A percentile compares a stretch with the other conserved stretches of the same genome.
Evolutionary conservation across 1,140 invertebrate species (phyloP).

Genomic region (Dendroctonus ponderosae): DNA sequence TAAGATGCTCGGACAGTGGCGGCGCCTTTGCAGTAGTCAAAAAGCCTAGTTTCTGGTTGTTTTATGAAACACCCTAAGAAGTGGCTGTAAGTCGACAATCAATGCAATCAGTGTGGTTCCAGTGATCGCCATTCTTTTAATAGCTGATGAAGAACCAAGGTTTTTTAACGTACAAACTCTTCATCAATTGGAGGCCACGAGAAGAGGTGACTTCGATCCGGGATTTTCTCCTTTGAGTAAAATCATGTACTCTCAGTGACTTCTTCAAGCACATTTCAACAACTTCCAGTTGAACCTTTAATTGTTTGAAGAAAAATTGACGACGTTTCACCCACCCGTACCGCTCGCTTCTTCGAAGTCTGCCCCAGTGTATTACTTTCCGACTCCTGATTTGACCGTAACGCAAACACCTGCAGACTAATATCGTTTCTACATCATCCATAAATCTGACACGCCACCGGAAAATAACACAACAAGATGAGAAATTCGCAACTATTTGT

Average conservation of each 20-base stretch:
- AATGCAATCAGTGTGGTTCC: background rate
- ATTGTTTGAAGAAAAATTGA: background rate
- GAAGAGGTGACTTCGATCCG: background rate
- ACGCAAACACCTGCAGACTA: conserved; percentile 43
- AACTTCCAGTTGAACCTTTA: background rate
- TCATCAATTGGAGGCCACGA: background rate
- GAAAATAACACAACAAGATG: conserved; percentile 23
- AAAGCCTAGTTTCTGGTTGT: background rate
- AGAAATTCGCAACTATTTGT: conserved; percentile 14
- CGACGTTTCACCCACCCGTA: background rate
- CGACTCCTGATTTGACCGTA: conserved; percentile 43
- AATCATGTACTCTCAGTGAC: background rate
- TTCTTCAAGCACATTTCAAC: background rate
- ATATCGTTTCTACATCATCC: conserved; percentile 43
- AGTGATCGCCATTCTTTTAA: background rate
- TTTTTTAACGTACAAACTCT: background rate
- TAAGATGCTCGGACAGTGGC: conserved; percentile 13
- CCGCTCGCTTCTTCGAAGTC: conserved; percentile 11
- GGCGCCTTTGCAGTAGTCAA: background rate
- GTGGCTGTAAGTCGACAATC: background rate
- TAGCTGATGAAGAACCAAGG: background rate
- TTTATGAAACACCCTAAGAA: background rate
- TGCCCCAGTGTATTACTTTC: conserved; percentile 46
- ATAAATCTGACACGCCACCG: conserved; percentile 35
- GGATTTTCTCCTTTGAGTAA: background rate